Conservation (phyloP, 2,113 vertebrate genomes). For the Sorex araneus region DNA sequence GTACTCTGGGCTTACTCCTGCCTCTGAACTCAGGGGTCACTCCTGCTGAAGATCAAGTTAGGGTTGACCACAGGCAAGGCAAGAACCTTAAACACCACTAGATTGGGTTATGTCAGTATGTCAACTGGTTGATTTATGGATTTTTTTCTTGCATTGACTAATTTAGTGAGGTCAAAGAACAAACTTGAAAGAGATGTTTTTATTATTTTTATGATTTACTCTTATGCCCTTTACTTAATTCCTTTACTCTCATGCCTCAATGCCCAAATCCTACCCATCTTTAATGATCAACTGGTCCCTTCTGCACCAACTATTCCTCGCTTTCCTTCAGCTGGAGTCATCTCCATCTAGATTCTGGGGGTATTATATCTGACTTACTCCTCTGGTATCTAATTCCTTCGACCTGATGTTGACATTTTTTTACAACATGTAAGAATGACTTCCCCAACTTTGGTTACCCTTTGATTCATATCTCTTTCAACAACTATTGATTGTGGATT, state of each 20-base stretch:
- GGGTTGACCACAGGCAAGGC: too few relatives aligned
- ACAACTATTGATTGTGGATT: background rate
- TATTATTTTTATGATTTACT: background rate
- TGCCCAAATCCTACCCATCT: background rate
- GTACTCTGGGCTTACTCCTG: too few relatives aligned
- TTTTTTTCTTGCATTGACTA: background rate
- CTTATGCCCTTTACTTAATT: background rate
- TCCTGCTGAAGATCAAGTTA: background rate
- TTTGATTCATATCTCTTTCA: background rate
- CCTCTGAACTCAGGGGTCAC: too few relatives aligned
- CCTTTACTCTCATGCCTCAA: background rate
- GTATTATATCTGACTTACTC: background rate
- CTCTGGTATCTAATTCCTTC: background rate
- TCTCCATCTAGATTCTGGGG: background rate
- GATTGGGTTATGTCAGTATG: background rate
- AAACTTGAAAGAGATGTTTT: background rate
- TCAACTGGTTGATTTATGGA: background rate
- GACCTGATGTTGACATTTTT: background rate
- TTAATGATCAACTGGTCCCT: background rate
- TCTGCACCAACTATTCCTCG: background rate
- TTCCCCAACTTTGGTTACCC: background rate
- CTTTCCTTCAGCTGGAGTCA: background rate
- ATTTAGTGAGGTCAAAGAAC: background rate
- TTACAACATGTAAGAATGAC: background rate
- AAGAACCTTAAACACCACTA: background rate